phyloP scores from a whole-genome alignment of 2,888 invertebrate genomes.

The Rhamphomyia laevipes region DNA sequence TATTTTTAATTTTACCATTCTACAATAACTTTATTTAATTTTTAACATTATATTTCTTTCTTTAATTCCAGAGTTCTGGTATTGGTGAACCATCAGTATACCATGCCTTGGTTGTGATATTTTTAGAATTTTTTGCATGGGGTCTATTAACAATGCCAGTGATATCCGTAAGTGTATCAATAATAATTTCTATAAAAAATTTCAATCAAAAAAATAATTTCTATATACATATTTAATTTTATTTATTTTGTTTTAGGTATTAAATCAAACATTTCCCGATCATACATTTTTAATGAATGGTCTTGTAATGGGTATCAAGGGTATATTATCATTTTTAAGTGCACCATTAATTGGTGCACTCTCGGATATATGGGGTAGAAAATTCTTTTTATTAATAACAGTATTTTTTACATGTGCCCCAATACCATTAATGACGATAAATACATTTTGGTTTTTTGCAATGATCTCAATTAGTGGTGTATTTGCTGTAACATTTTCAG shows the following conservation, averaged over 20 bases:
- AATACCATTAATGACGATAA: slow-evolving; percentile 96
- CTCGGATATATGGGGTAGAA: slow-evolving; percentile 97
- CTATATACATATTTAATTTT: not conserved
- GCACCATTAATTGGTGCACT: slow-evolving; percentile 95
- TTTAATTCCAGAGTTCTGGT: slow-evolving; percentile 58
- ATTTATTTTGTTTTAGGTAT: slow-evolving; percentile 41
- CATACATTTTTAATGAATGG: slow-evolving; percentile 99
- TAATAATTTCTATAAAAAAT: too few species aligned
- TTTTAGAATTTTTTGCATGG: slow-evolving; percentile 99
- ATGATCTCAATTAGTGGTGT: slow-evolving; percentile 98
- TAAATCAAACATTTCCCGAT: slow-evolving; percentile 96
- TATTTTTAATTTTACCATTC: too few species aligned
- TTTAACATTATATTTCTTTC: slow-evolving; percentile 21
- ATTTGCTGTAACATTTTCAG: slow-evolving; percentile 98
- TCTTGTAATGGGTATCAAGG: slow-evolving; percentile 96
- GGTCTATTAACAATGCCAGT: slow-evolving; percentile 97
- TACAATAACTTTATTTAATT: too few species aligned
- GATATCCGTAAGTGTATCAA: slow-evolving; percentile 45
- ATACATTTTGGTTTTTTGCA: slow-evolving; percentile 99
- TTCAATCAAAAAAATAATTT: not conserved
- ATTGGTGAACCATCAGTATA: slow-evolving; percentile 93
- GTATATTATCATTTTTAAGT: slow-evolving; percentile 91
- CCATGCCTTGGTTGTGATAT: slow-evolving; percentile 98
- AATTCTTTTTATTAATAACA: slow-evolving; percentile 92
- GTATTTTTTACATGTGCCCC: slow-evolving; percentile 99